These are phyloP conservation scores for Melanerpes formicivorus DNA, from an alignment of 2,113 vertebrate species.

Conservation along the genomic window DNA sequence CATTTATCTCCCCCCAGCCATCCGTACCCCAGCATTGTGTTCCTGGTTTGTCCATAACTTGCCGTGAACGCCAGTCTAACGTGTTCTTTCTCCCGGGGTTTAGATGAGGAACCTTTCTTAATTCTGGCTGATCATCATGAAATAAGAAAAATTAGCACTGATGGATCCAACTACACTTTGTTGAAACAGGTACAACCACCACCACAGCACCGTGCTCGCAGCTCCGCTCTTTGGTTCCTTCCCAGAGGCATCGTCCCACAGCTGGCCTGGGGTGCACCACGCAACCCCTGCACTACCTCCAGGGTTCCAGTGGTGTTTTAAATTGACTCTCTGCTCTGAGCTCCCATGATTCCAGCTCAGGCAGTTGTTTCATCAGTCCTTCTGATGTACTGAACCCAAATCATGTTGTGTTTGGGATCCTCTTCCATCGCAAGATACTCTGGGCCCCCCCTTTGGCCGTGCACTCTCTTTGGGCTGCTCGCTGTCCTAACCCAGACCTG, in stretches of 20 bases:
- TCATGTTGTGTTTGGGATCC: not conserved
- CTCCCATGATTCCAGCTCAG: conserved; percentile 5
- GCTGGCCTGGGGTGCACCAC: not conserved
- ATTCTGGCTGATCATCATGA: conserved; percentile 98
- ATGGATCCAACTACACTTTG: conserved; percentile 97
- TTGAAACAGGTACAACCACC: conserved; percentile 90
- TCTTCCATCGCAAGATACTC: not conserved
- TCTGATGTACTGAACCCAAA: conserved; percentile 25
- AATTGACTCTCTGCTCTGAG: not conserved
- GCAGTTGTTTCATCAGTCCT: conserved; percentile 51
- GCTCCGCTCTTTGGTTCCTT: conserved; percentile 48
- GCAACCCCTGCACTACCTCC: conserved; percentile 40
- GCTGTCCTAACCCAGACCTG: not conserved
- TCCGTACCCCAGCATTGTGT: conserved; percentile 66
- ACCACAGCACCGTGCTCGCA: conserved; percentile 55
- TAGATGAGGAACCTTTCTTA: conserved; percentile 96
- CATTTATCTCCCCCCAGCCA: conserved; percentile 66
- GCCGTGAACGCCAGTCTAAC: conserved; percentile 64
- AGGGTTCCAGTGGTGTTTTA: not conserved
- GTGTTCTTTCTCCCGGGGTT: conserved; percentile 67
- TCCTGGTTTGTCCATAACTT: conserved; percentile 70
- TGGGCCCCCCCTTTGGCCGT: not conserved
- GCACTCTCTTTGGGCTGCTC: not conserved
- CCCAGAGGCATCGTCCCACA: conserved; percentile 10
- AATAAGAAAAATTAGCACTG: conserved; percentile 96